These are phyloP conservation scores for Heliocidaris tuberculata DNA, from an alignment of 35 echinoderm and acorn worm species.

Conservation along the genomic window DNA sequence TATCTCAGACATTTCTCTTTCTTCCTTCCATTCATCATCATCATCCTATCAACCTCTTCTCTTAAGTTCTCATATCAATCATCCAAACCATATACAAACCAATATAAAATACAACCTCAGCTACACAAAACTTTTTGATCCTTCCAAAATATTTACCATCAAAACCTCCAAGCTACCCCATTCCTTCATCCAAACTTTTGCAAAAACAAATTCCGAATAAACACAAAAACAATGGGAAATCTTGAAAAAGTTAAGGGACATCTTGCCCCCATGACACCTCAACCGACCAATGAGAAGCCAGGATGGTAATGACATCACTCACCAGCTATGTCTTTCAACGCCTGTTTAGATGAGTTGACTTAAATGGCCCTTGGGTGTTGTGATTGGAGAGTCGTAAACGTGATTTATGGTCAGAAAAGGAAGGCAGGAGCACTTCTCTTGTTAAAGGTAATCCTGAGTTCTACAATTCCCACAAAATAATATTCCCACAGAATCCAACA, in stretches of 20 bases:
- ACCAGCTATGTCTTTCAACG: conserved; percentile 29
- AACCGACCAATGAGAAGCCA: neutral
- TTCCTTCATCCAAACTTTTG: neutral
- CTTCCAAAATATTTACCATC: conserved; percentile 33
- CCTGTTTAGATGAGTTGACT: conserved; percentile 42
- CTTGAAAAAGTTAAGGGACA: neutral
- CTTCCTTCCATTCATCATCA: neutral
- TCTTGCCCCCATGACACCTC: neutral
- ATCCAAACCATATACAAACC: neutral
- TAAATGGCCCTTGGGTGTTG: conserved; percentile 1
- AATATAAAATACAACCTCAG: conserved; percentile 1
- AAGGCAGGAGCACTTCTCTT: neutral
- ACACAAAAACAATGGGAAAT: conserved; percentile 28
- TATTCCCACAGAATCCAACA: neutral
- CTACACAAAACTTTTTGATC: neutral
- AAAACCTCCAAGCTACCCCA: neutral
- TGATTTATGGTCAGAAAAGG: conserved; percentile 26
- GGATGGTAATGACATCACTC: conserved; percentile 22
- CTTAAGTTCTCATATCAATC: conserved; percentile 17
- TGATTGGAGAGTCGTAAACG: conserved; percentile 21
- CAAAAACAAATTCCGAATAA: conserved; percentile 18
- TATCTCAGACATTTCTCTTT: neutral
- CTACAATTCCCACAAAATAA: neutral
- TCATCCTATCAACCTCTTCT: neutral
- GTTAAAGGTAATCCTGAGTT: neutral